A percentile compares a stretch with the other conserved stretches of the same genome.
Evolutionary conservation across 2,888 invertebrate species (phyloP).

Genomic region (Macrophya annulata): DNA sequence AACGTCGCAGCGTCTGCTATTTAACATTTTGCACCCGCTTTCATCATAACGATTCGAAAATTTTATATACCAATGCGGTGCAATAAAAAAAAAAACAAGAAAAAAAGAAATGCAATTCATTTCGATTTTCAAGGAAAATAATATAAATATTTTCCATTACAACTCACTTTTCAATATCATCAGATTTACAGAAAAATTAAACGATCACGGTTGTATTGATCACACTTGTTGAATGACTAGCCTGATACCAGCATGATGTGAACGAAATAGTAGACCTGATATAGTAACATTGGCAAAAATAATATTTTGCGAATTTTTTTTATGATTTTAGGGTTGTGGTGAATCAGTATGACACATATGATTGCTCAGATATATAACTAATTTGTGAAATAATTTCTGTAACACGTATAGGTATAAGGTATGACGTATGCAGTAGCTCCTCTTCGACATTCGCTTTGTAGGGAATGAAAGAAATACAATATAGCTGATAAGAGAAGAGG

Average conservation of each 20-base stretch:
- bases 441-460: neutral
- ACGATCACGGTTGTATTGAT: neutral
- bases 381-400: neutral
- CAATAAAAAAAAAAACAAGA: neutral
- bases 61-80: neutral
- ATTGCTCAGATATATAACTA: neutral
- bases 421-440: neutral
- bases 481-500: slow-evolving; percentile 18
- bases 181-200: neutral
- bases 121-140: neutral
- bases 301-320: neutral
- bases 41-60: neutral
- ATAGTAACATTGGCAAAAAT: neutral
- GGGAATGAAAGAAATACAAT: slow-evolving; percentile 21
- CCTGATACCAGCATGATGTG: neutral
- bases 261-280: neutral
- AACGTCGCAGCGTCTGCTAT: neutral
- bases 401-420: neutral
- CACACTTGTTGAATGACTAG: neutral
- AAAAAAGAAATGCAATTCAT: neutral
- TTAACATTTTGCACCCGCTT: neutral
- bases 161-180: neutral
- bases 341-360: neutral
- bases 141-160: neutral
- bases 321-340: neutral